A percentile compares a stretch with the other conserved stretches of the same genome.
These are phyloP conservation scores for Simalia tracyae DNA, from an alignment of 2,797 vertebrate genomes.

Conservation along the genomic window DNA sequence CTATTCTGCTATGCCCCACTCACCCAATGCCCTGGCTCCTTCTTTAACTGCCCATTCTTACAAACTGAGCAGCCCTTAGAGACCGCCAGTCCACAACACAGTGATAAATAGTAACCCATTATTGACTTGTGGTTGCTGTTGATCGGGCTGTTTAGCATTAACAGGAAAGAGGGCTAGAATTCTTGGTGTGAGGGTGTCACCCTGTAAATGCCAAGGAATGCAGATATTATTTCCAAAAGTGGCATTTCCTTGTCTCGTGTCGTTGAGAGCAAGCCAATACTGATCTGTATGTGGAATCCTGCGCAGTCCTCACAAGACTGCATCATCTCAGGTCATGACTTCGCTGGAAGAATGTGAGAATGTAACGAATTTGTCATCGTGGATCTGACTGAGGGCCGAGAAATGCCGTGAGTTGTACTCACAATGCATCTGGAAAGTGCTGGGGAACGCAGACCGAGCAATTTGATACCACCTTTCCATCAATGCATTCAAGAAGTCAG, in stretches of 20 bases:
- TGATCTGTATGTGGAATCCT: not conserved
- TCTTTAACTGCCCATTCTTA: slow-evolving; percentile 1
- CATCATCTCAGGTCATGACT: not conserved
- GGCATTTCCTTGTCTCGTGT: not conserved
- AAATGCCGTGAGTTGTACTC: not conserved
- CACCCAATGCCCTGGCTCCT: not conserved
- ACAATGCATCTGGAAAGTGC: not conserved
- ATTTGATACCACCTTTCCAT: not conserved
- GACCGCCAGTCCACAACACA: not conserved
- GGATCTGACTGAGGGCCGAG: not conserved
- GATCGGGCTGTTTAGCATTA: slow-evolving; percentile 19
- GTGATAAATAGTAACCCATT: slow-evolving; percentile 42
- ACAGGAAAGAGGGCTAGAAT: slow-evolving; percentile 22
- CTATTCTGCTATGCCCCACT: not conserved
- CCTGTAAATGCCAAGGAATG: slow-evolving; percentile 48
- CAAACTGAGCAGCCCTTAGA: not conserved
- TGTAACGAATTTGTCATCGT: not conserved
- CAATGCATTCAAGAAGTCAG: not conserved
- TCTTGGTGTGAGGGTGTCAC: slow-evolving; percentile 34
- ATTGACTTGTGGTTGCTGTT: slow-evolving; percentile 4
- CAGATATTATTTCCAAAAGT: slow-evolving; percentile 16
- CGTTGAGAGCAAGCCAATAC: not conserved
- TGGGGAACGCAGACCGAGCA: not conserved
- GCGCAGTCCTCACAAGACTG: not conserved
- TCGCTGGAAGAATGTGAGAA: not conserved